These are phyloP conservation scores for Epistrophe grossulariae DNA, from an alignment of 2,888 invertebrate genomes.

Conservation along the genomic window DNA sequence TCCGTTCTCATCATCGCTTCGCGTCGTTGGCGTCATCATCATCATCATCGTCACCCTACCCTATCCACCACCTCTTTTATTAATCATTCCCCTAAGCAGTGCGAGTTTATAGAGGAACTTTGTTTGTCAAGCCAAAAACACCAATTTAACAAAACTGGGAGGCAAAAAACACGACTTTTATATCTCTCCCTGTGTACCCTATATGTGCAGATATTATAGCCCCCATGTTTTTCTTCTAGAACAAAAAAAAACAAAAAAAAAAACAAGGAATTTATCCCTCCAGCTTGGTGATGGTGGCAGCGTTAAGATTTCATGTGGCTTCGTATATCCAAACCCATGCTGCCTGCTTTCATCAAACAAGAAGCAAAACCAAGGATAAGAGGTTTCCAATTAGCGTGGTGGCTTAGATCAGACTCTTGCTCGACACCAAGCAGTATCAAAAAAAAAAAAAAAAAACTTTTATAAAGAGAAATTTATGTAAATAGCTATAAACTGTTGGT, in stretches of 20 bases:
- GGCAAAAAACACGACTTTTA: conserved; percentile 11
- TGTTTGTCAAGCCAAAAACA: conserved; percentile 66
- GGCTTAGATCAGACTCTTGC: conserved; percentile 68
- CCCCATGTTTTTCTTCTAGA: background rate
- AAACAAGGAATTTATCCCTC: conserved; percentile 57
- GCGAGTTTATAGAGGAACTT: conserved; percentile 61
- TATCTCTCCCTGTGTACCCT: conserved; percentile 1
- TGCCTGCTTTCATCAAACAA: conserved; percentile 8
- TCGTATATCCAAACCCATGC: background rate
- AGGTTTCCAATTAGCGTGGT: conserved; percentile 75
- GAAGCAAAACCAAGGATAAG: conserved; percentile 66
- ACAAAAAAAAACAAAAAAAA: conserved; percentile 2
- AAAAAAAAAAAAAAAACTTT: conserved; percentile 44
- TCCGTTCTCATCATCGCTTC: background rate
- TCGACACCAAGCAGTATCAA: conserved; percentile 41
- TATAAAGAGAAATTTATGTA: conserved; percentile 68
- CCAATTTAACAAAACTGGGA: conserved; percentile 36
- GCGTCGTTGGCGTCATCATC: background rate
- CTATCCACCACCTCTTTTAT: conserved; percentile 37
- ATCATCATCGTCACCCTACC: conserved; percentile 18
- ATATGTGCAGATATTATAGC: too few relatives aligned
- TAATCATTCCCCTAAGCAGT: conserved; percentile 73
- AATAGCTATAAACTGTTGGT: conserved; percentile 50
- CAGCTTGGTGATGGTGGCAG: conserved; percentile 43
- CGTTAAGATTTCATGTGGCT: conserved; percentile 71